Evolutionary conservation across 1,140 invertebrate genomes (phyloP).

Genomic region (Melanaphis sacchari): DNA sequence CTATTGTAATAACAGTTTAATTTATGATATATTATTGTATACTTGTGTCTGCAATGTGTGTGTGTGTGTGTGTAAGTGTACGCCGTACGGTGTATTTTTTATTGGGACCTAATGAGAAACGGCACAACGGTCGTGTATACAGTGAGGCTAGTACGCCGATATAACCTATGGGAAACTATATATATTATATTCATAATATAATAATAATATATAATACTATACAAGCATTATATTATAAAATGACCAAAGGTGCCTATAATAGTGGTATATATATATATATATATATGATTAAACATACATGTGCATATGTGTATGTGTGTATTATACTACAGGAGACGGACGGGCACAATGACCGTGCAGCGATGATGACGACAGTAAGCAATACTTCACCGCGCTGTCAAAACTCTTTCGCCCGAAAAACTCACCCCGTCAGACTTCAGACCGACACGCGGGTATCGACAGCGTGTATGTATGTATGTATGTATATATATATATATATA

Average conservation of each 20-base stretch:
- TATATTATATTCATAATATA: too few species aligned
- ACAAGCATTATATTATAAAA: not conserved
- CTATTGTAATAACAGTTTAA: too few species aligned
- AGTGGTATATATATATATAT: not conserved
- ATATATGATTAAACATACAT: not conserved
- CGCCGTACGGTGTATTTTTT: too few species aligned
- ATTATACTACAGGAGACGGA: not conserved
- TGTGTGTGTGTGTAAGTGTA: too few species aligned
- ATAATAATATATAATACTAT: too few species aligned
- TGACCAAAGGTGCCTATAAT: not conserved
- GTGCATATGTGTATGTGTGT: too few species aligned
- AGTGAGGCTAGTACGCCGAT: too few species aligned
- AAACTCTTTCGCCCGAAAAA: conserved; percentile 23
- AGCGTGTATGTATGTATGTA: not conserved
- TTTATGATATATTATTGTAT: too few species aligned
- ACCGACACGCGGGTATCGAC: conserved; percentile 1
- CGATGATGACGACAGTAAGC: conserved; percentile 34
- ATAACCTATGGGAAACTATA: not conserved
- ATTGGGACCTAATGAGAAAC: not conserved
- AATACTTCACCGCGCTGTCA: conserved; percentile 53
- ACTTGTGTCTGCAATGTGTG: too few species aligned
- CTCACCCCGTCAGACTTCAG: conserved; percentile 23
- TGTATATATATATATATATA: not conserved
- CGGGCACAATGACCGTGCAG: not conserved
- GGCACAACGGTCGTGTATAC: not conserved